Base-by-base conservation (phyloP, 2,888 invertebrate genomes). In the Apodemia hepburni region DNA sequence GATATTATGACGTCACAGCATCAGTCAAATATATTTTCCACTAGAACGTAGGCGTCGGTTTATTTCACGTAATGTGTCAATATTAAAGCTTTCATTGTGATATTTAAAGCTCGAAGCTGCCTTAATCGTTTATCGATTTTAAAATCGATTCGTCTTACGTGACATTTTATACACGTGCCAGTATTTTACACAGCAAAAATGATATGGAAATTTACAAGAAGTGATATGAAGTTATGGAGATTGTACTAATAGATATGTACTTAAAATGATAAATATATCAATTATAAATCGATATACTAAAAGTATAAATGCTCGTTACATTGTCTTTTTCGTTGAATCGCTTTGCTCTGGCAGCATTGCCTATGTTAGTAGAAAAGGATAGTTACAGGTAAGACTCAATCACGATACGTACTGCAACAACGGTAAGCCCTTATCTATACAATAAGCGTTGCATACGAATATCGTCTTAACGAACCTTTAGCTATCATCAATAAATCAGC, bases 361-460 rank as follows among this genome's bases (percentile, higher is more conserved):
- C 66, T 65, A 17, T 17, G 63, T 62, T 68, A 66, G 63, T 59
- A 64, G 67, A 65, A 12, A 61, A 75, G 76, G 74, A 75, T 75
- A 78, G 75, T 70, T 70, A 72, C 18, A 75, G 76, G 73, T 73
- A 77, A 82, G 90, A 90, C 89, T 88, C 88, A 81, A 82, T 84
- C 90, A 89, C 90, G 88, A 89, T 82, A 81, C 84, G 91, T 91
- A 91, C 87, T 91, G 90, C 91, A 91, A 90, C 90, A 80, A 84
- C 80, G 85, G 85, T 83, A 82, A 78, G 82, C 86, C 87, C 90
- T 87, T 90, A 90, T 91, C 83, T 76, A 84, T 86, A 87, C 85
- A 91, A 91, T 91, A 91, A 91, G 91, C 89, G 91, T 91, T 91
- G 91, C 90, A 91, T 91, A 91, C 91, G 85, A 80, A 71, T 75